Evolutionary conservation across 2,888 invertebrate species (phyloP).

Genomic region (Cactoblastis cactorum): DNA sequence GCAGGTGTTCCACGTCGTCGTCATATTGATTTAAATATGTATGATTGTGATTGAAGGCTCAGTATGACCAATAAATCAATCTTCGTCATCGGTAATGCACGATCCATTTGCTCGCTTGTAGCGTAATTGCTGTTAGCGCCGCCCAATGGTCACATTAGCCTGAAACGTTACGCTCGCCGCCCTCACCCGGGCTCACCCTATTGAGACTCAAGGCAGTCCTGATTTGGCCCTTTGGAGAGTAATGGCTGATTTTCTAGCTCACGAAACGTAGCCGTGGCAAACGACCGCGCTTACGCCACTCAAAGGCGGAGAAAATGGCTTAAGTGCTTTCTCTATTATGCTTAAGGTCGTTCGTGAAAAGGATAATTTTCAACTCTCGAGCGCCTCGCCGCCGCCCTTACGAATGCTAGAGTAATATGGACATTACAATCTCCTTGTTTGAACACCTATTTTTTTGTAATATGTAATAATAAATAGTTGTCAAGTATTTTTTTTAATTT

Average conservation of each 20-base stretch:
- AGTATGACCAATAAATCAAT: slow-evolving; percentile 69
- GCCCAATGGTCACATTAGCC: slow-evolving; percentile 73
- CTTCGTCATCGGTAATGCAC: slow-evolving; percentile 72
- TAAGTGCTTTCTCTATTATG: slow-evolving; percentile 80
- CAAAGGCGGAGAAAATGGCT: slow-evolving; percentile 80
- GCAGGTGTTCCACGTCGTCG: slow-evolving; percentile 40
- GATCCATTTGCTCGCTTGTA: slow-evolving; percentile 73
- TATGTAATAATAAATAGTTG: no score
- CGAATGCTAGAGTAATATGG: slow-evolving; percentile 45
- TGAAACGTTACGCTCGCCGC: slow-evolving; percentile 50
- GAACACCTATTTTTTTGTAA: no score
- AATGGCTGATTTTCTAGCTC: slow-evolving; percentile 79
- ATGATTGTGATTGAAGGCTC: slow-evolving; percentile 39
- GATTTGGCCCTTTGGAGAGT: slow-evolving; percentile 60
- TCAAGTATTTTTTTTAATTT: no score
- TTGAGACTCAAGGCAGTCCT: slow-evolving; percentile 43
- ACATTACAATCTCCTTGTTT: slow-evolving; percentile 27
- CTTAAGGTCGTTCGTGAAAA: slow-evolving; percentile 78
- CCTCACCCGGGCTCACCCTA: slow-evolving; percentile 39
- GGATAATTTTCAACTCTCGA: slow-evolving; percentile 78
- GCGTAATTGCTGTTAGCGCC: slow-evolving; percentile 75
- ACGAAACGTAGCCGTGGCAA: slow-evolving; percentile 70
- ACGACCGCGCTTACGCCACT: slow-evolving; percentile 77
- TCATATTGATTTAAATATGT: slow-evolving; percentile 38
- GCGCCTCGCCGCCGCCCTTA: slow-evolving; percentile 53